Evolutionary conservation across 2,113 vertebrate species (phyloP).

Genomic region (Manacus vitellinus): DNA sequence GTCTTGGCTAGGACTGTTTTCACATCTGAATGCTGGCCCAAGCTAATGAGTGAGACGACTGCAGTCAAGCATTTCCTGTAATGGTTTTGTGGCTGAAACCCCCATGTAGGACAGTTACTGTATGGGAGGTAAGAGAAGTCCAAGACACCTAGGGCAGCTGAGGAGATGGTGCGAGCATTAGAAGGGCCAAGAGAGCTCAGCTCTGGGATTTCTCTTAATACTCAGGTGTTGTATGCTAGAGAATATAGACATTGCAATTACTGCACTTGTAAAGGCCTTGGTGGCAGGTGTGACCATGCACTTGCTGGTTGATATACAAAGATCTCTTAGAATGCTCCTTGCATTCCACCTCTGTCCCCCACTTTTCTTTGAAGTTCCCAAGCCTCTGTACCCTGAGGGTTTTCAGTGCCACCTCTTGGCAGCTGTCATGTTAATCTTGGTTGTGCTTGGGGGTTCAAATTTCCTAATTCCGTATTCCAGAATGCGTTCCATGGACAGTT

Average conservation of each 20-base stretch:
- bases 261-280: not conserved
- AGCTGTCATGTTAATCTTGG: not conserved
- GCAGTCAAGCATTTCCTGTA: not conserved
- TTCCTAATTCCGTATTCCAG: not conserved
- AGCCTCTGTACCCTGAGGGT: not conserved
- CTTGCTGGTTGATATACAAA: not conserved
- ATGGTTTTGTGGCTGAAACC: not conserved
- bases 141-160: not conserved
- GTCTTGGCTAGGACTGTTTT: not conserved
- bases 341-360: accelerated
- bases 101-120: not conserved
- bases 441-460: not conserved
- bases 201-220: not conserved
- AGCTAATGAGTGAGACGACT: not conserved
- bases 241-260: not conserved
- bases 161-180: not conserved
- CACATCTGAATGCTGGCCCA: not conserved
- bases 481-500: not conserved
- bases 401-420: not conserved
- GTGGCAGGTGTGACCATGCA: not conserved
- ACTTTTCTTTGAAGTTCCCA: not conserved
- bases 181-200: not conserved
- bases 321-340: not conserved
- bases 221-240: not conserved
- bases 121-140: not conserved